Percentiles rank a stretch among this genome's conserved stretches.
These are phyloP conservation scores for Hyposoter dolosus DNA, from an alignment of 2,888 invertebrate genomes.

Conservation along the genomic window DNA sequence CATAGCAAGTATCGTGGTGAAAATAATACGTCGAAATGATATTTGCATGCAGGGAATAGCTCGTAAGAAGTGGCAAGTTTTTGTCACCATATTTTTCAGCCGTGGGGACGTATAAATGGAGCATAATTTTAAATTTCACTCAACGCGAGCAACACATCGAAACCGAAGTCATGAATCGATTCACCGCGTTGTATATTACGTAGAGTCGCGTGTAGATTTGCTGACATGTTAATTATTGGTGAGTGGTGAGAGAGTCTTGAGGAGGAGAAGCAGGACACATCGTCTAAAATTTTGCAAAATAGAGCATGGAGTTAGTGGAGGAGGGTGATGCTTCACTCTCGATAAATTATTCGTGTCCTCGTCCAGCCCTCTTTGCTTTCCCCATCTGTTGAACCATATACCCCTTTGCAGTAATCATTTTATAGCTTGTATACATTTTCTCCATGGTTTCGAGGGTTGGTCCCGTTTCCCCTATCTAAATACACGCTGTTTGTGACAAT, in stretches of 20 bases:
- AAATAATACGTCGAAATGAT: not conserved
- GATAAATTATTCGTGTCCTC: slow-evolving; percentile 55
- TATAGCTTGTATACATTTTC: slow-evolving; percentile 7
- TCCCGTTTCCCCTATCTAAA: not conserved
- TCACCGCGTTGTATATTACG: not conserved
- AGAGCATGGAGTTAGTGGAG: not conserved
- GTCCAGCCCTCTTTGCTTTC: slow-evolving; percentile 23
- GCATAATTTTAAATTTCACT: not conserved
- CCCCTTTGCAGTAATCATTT: slow-evolving; percentile 50
- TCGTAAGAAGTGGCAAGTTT: not conserved
- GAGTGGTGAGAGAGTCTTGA: slow-evolving; percentile 47
- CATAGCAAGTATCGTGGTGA: not conserved
- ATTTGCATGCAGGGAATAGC: not conserved
- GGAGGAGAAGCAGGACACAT: slow-evolving; percentile 11
- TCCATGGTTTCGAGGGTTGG: not conserved
- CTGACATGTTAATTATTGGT: slow-evolving; percentile 63
- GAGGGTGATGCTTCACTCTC: slow-evolving; percentile 33
- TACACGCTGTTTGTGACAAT: not conserved
- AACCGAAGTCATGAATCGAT: not conserved
- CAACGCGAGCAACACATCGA: not conserved
- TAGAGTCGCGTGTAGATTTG: too few relatives aligned
- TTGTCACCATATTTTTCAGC: too few relatives aligned
- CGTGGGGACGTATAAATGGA: too few relatives aligned
- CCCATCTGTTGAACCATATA: slow-evolving; percentile 36
- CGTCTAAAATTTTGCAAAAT: slow-evolving; percentile 5